phyloP scores from a whole-genome alignment of 2,113 vertebrate genomes.

The Alexandromys fortis region DNA sequence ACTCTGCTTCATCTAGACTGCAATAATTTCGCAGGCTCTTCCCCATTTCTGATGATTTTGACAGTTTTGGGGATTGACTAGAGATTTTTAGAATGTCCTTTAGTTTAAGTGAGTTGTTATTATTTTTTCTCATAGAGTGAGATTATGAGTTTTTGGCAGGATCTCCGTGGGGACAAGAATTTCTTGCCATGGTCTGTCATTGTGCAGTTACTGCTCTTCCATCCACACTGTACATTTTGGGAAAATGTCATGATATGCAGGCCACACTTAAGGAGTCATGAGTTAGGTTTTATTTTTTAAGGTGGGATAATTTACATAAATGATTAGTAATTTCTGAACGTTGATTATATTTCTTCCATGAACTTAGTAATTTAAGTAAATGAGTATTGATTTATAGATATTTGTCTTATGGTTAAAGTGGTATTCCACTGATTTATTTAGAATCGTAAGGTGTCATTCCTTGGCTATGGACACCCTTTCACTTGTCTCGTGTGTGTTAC shows the following conservation, averaged over 20 bases:
- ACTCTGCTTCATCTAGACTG: neutral
- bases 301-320: neutral
- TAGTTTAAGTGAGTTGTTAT: neutral
- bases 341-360: neutral
- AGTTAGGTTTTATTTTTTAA: neutral
- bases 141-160: conserved; percentile 22
- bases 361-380: neutral
- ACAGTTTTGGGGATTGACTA: neutral
- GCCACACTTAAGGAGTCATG: neutral
- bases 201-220: neutral
- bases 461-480: neutral
- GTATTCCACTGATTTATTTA: neutral
- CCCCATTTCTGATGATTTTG: conserved; percentile 24
- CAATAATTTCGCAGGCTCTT: neutral
- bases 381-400: neutral
- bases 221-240: neutral
- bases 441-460: neutral
- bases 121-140: conserved; percentile 38
- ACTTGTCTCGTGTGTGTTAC: neutral
- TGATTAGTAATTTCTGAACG: neutral
- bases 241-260: neutral
- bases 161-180: neutral
- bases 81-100: neutral
- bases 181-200: neutral
- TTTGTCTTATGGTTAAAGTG: neutral